A percentile compares a stretch with the other conserved stretches of the same genome.
Evolutionary conservation across 2,113 vertebrate species (phyloP).

Genomic region (Agapornis roseicollis): DNA sequence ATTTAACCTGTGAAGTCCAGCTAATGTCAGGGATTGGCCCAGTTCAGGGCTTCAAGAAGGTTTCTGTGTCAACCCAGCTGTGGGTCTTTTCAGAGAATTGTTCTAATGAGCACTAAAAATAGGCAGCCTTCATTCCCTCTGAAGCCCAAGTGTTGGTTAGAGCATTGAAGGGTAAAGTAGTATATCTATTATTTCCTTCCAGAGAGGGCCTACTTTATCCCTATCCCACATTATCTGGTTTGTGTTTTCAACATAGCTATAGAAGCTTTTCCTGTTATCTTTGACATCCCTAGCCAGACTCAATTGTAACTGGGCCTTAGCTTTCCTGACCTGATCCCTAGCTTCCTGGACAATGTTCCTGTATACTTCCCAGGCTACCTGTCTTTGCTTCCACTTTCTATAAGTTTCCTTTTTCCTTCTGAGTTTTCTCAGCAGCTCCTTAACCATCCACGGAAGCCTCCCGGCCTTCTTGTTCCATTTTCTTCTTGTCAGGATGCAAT

Average conservation of each 20-base stretch:
- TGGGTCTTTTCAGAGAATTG: neutral
- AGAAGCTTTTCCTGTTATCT: neutral
- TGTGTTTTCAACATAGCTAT: neutral
- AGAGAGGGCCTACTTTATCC: neutral
- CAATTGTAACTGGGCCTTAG: neutral
- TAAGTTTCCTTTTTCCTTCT: neutral
- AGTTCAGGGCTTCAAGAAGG: neutral
- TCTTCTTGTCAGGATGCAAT: neutral
- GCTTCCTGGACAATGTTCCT: neutral
- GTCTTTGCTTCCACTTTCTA: neutral
- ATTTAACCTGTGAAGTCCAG: neutral
- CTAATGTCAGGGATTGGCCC: neutral
- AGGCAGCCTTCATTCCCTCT: neutral
- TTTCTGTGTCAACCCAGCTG: neutral
- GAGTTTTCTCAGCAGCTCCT: neutral
- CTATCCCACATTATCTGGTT: neutral
- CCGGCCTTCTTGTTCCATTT: neutral
- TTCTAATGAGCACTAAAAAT: neutral
- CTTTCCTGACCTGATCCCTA: neutral
- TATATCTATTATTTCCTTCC: neutral
- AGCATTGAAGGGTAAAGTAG: neutral
- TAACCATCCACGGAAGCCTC: neutral
- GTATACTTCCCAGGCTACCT: neutral
- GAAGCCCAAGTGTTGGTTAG: neutral
- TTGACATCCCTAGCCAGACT: neutral